phyloP scores from a whole-genome alignment of 2,113 vertebrate genomes.

The Perognathus longimembris region DNA sequence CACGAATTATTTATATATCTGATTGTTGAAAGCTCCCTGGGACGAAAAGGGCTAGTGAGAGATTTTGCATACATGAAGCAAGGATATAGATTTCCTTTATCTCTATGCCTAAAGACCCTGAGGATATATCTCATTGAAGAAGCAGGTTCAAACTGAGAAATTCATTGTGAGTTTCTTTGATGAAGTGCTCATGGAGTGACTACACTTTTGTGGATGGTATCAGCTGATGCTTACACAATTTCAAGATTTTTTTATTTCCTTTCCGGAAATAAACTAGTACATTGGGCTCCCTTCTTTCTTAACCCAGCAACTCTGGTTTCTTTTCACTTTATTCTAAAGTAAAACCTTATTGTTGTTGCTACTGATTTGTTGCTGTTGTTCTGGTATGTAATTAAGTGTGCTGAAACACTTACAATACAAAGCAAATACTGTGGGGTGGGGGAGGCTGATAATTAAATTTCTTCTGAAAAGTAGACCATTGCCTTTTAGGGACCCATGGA shows the following conservation, averaged over 20 bases:
- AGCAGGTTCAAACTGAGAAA: background rate
- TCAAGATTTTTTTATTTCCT: background rate
- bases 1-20: background rate
- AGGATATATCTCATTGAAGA: slow-evolving; percentile 5
- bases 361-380: no score
- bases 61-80: slow-evolving; percentile 18
- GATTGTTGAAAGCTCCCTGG: background rate
- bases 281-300: background rate
- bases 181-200: background rate
- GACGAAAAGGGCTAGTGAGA: background rate
- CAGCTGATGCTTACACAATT: background rate
- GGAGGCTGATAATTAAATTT: background rate
- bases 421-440: background rate
- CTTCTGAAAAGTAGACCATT: background rate
- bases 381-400: background rate
- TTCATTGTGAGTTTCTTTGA: background rate
- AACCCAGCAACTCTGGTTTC: background rate
- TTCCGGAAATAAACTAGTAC: background rate
- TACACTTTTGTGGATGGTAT: background rate
- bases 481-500: background rate
- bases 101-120: background rate
- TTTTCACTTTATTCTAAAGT: background rate
- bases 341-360: no score
- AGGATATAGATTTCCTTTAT: slow-evolving; percentile 30
- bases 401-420: background rate